phyloP scores from a whole-genome alignment of 2,797 vertebrate species.

The Pipistrellus pygmaeus region DNA sequence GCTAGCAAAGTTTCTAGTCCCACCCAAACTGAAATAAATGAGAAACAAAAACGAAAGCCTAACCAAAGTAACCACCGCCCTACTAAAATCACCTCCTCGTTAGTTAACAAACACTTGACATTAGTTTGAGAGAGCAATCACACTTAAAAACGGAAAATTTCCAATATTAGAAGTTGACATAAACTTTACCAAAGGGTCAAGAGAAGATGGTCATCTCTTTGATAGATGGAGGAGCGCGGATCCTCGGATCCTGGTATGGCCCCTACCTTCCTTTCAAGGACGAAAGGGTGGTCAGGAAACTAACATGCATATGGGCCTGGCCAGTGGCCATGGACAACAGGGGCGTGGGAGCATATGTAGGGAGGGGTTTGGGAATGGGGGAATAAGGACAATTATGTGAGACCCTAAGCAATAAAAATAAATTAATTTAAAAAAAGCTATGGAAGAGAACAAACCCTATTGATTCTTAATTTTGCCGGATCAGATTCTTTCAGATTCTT shows the following conservation, averaged over 20 bases:
- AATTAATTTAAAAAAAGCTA: too few relatives aligned
- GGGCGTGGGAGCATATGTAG: too few relatives aligned
- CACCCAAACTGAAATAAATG: not conserved
- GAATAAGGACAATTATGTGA: too few relatives aligned
- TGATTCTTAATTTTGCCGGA: not conserved
- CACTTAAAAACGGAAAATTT: not conserved
- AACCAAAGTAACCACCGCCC: not conserved
- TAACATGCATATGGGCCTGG: too few relatives aligned
- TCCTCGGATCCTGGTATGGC: not conserved
- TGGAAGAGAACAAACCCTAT: not conserved
- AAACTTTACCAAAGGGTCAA: not conserved
- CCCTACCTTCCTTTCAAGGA: not conserved
- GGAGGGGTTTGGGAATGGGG: too few relatives aligned
- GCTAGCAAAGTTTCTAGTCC: not conserved
- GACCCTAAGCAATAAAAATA: too few relatives aligned
- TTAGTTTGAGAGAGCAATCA: not conserved
- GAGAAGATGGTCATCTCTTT: not conserved
- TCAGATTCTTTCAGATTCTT: not conserved
- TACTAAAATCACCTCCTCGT: not conserved
- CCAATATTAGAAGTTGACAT: not conserved
- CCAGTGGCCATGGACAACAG: too few relatives aligned
- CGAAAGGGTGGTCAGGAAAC: not conserved
- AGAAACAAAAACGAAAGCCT: not conserved
- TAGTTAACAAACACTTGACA: constrained; percentile 7
- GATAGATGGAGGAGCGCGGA: not conserved